A percentile compares a stretch with the other conserved stretches of the same genome.
Conservation (phyloP, 2,113 vertebrate species). For the Xenopus borealis region DNA sequence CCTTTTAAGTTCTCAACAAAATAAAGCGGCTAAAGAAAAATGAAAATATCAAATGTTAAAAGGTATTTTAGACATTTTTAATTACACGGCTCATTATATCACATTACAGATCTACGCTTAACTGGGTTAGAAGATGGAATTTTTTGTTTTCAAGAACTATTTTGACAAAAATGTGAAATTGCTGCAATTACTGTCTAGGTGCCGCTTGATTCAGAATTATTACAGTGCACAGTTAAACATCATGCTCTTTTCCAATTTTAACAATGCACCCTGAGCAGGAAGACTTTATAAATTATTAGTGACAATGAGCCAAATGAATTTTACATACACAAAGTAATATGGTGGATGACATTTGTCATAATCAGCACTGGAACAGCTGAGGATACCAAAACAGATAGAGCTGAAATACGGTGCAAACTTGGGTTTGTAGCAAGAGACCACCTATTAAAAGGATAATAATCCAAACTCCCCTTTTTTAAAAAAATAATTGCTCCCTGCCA, state of each 20-base stretch:
- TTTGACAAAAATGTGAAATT: constrained; percentile 24
- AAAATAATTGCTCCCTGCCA: no score
- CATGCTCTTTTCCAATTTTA: neutral
- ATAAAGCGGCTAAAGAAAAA: neutral
- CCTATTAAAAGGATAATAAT: no score
- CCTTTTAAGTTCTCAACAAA: neutral
- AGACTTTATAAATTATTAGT: neutral
- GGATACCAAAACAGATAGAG: no score
- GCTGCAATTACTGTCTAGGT: constrained; percentile 8
- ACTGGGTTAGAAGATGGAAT: neutral
- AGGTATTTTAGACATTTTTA: constrained; percentile 15
- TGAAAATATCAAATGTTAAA: constrained; percentile 14
- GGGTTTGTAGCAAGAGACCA: no score
- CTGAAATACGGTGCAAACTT: no score
- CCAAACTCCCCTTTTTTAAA: no score
- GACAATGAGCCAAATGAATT: neutral
- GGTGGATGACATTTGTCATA: neutral
- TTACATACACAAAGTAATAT: neutral
- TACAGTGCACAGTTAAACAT: constrained; percentile 1
- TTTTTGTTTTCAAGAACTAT: neutral
- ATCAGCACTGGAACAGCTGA: no score
- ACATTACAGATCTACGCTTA: constrained; percentile 14
- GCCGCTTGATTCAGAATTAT: neutral
- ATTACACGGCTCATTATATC: constrained; percentile 26
- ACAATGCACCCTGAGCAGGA: neutral